phyloP scores from a whole-genome alignment of 2,888 invertebrate species.

The Epinotia nisella region DNA sequence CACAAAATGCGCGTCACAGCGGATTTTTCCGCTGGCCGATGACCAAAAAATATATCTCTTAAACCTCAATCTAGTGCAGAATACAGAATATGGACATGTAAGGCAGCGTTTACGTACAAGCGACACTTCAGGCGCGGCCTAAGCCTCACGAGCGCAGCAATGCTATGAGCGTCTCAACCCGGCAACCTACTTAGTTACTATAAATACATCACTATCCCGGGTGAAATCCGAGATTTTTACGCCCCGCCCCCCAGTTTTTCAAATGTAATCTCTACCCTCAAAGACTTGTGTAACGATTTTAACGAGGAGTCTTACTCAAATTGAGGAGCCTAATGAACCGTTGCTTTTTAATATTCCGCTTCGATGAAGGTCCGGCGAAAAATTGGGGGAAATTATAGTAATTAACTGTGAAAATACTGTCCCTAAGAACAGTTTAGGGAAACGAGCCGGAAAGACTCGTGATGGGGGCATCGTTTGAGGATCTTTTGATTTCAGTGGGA shows the following conservation, averaged over 20 bases:
- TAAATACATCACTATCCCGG: conserved; percentile 10
- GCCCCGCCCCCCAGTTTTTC: background rate
- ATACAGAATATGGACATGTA: too few relatives aligned
- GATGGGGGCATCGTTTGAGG: conserved; percentile 9
- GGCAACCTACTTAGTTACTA: background rate
- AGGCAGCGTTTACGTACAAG: too few relatives aligned
- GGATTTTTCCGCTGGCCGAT: too few relatives aligned
- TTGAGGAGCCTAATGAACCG: conserved; percentile 48
- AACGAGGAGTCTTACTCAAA: conserved; percentile 47
- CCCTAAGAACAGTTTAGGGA: conserved; percentile 36
- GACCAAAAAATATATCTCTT: too few relatives aligned
- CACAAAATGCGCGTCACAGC: too few relatives aligned
- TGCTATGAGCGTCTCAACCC: too few relatives aligned
- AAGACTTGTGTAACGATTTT: conserved; percentile 36
- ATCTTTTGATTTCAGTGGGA: conserved; percentile 13
- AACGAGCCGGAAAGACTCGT: conserved; percentile 30
- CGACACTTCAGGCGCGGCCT: too few relatives aligned
- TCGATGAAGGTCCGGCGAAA: conserved; percentile 30
- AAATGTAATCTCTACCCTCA: conserved; percentile 15
- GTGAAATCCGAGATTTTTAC: background rate
- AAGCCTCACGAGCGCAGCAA: too few relatives aligned
- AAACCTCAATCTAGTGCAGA: too few relatives aligned
- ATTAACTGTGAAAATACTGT: conserved; percentile 44
- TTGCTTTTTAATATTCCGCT: conserved; percentile 50
- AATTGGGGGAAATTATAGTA: conserved; percentile 37